Base-by-base conservation (phyloP, 2,888 invertebrate genomes). In the Itoplectis maculator region DNA sequence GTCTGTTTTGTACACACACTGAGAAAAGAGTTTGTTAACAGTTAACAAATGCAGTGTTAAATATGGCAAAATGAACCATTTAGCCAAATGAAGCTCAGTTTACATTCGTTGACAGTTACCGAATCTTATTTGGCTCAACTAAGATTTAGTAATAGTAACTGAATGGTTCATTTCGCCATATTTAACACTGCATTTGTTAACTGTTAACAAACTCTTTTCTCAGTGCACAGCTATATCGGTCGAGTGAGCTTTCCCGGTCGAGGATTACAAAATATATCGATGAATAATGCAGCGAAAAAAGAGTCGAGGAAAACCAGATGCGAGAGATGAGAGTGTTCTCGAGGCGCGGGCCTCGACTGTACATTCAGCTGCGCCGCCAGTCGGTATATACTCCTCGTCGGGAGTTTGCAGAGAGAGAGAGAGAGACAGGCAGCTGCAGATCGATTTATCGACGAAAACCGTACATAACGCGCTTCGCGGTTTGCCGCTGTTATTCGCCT, bases 381-480 rank as follows among this genome's bases (percentile, higher is more conserved):
- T 51, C 20, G 23, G 20, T 20, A 23, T 11, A 54, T n/a, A n/a
- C n/a, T n/a, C n/a, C 54, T 54, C 54, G 29, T 1, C 23, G 9
- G n/a, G n/a, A 11, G 15, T 29, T 72, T 59, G 15, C 29, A 13
- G 70, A 42, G 29, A 29, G 3, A 5, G 3, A 5, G 29, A 2
- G 29, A 29, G 42, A 54, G n/a, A n/a, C n/a, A n/a, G n/a, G n/a
- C n/a, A n/a, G 40, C 70, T 23, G 23, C 42, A 70, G 56, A 70
- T 70, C 70, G 56, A 70, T 82, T 75, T 82, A 82, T 82, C 65
- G 75, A 82, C 75, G 79, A 15, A 37, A 56, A n/a, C n/a, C 51
- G 35, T 65, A 65, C 37, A 70, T 47, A 59, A 51, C 47, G 51
- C 18, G 37, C n/a, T n/a, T n/a, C n/a, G n/a, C 29, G 29, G 29